Percentiles rank a stretch among this genome's conserved stretches.
Conservation (phyloP, 2,888 invertebrate species). For the Agriopis marginaria region DNA sequence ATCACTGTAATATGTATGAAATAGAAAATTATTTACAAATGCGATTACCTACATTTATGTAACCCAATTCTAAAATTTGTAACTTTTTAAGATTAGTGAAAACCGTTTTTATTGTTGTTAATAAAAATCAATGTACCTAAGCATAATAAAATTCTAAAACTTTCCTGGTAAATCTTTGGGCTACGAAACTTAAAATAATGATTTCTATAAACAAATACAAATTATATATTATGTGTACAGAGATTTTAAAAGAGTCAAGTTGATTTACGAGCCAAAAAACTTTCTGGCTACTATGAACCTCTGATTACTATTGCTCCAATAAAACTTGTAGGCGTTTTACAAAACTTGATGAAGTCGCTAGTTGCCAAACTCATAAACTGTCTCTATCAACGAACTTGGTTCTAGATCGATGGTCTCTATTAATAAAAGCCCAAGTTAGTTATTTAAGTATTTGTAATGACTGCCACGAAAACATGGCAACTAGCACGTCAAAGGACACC, state of each 20-base stretch:
- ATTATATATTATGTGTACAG: background rate
- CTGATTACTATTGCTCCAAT: constrained; percentile 6
- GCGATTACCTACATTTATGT: too few relatives aligned
- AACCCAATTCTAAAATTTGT: too few relatives aligned
- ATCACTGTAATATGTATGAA: too few relatives aligned
- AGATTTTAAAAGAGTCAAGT: background rate
- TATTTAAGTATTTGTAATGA: constrained; percentile 11
- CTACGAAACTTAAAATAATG: background rate
- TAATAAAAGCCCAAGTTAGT: constrained; percentile 2
- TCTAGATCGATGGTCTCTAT: background rate
- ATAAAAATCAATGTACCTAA: background rate
- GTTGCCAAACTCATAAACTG: background rate
- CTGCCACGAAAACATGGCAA: constrained; percentile 16
- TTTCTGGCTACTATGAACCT: background rate
- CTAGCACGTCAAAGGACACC: constrained; percentile 2
- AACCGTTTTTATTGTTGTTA: too few relatives aligned
- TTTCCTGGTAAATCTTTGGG: background rate
- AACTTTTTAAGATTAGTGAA: too few relatives aligned
- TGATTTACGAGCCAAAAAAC: too few relatives aligned
- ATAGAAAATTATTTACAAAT: too few relatives aligned
- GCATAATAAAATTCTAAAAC: background rate
- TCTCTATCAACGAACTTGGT: too few relatives aligned
- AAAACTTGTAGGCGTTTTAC: constrained; percentile 13
- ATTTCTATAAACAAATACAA: too few relatives aligned
- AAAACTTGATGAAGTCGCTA: background rate